Base-by-base conservation (phyloP, 2,113 vertebrate species). In the Anolis sagrei region DNA sequence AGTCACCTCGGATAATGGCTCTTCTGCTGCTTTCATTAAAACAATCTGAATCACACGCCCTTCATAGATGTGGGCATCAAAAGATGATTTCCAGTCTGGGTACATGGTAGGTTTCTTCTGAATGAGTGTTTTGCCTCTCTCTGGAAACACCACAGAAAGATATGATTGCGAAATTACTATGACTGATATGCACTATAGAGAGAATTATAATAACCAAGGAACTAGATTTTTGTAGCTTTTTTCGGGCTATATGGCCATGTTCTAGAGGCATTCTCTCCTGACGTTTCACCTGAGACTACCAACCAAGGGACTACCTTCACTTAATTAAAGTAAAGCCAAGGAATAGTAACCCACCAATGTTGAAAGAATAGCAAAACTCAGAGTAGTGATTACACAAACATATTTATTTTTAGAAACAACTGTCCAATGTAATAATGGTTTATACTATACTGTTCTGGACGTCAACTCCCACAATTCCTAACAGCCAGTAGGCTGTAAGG, bases 51-150 rank as follows among this genome's bases (percentile, higher is more conserved):
- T 97, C 73, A 99, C 99, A 0, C 99, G 97, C 4, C 99, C 99
- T 91, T 99, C 99, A 0, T 98, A 98, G 93, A 99, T 98, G 94
- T 99, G 99, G 6, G 99, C 99, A 0, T 99, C 99, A 29, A 99
- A 99, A 1, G 96, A 94, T 0, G 98, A 96, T 87, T 99, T 98
- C 99, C 99, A 99, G 34, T 98, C 98, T 0, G 99, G 99, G 78
- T 98, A 99, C 98, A 99, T 99, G 77, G 99, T 99, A 11, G 99
- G 98, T 84, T 99, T 99, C 95, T 92, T 97, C 95, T 99, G 99
- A 54, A 99, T 95, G 85, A 99, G 94, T 0, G 98, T 99, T 94
- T 99, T 99, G 9, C 99, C 99, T 27, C 98, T 96, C 85, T 99
- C 99, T 99, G 95, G 7, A 84, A 86, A 51, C 6, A 86, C 68